Evolutionary conservation across 1,140 invertebrate species (phyloP).

Genomic region (Penaeus vannamei): DNA sequence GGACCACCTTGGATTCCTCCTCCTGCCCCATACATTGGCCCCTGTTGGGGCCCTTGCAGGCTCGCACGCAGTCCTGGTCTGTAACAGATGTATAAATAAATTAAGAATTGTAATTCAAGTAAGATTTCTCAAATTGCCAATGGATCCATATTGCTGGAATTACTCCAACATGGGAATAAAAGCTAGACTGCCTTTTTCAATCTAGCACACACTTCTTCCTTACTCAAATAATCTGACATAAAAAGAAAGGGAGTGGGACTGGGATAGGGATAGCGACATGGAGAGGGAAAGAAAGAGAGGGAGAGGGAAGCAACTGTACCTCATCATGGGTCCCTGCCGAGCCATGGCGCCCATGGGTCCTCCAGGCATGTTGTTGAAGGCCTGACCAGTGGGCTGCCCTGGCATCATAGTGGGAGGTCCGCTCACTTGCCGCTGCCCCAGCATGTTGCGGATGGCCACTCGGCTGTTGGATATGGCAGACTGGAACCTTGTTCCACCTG

Average conservation of each 20-base stretch:
- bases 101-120: no score
- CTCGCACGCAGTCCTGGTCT: conserved; percentile 56
- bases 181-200: no score
- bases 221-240: no score
- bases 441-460: conserved; percentile 65
- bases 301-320: background rate
- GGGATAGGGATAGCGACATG: no score
- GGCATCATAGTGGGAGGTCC: conserved; percentile 56
- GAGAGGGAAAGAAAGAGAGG: no score
- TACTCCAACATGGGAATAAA: no score
- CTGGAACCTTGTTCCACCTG: conserved; percentile 56
- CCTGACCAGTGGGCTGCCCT: conserved; percentile 50
- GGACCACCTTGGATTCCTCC: conserved; percentile 57
- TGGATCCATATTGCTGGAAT: no score
- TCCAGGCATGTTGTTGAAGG: conserved; percentile 42
- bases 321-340: conserved; percentile 53
- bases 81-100: background rate
- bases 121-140: no score
- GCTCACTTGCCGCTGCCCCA: conserved; percentile 62
- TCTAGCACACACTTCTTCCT: no score
- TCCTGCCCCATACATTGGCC: conserved; percentile 54
- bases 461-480: conserved; percentile 55
- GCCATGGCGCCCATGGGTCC: conserved; percentile 50
- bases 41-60: conserved; percentile 55
- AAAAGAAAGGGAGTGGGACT: no score